Base-by-base conservation (phyloP, 2,888 invertebrate genomes). In the Euproctis similis region DNA sequence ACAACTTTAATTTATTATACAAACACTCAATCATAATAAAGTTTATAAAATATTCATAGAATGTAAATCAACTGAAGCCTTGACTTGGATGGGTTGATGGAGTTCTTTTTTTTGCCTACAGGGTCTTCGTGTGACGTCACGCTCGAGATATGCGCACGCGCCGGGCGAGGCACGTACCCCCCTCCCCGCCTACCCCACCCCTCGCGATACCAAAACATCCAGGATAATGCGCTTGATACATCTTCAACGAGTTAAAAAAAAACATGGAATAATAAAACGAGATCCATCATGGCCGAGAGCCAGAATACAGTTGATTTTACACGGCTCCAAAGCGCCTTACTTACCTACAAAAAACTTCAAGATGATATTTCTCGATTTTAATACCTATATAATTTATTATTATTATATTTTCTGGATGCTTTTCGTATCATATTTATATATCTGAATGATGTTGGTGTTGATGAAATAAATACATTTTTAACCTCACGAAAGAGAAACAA, bases 221-320 rank as follows among this genome's bases (percentile, higher is more conserved):
- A 76, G 80, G 77, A 81, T 80, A 77, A 77, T 72, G 64, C 65
- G 63, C 54, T 67, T 72, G 75, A 76, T 78, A 68, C 71, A 74
- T 76, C 75, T 71, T 70, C 68, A 65, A 75, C 61, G 63, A 71
- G 64, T 56, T 71, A 75, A 77, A 75, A 72, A 74, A 71, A 19
- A n/a, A 8, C n/a, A n/a, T n/a, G n/a, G n/a, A n/a, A n/a, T n/a
- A n/a, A 69, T 61, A 52, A 69, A 76, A 74, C 67, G 58, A 71
- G 67, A 65, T 60, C 53, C 71, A 62, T 48, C 55, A 62, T n/a
- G n/a, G n/a, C n/a, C n/a, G n/a, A n/a, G n/a, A n/a, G 53, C 63
- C 68, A 64, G 64, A 61, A 52, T 65, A 61, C 67, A 52, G 65
- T 59, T 69, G 68, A 70, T 71, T 78, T 74, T 68, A 73, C 72